phyloP scores from a whole-genome alignment of 2,797 vertebrate species.

The Fringilla coelebs region DNA sequence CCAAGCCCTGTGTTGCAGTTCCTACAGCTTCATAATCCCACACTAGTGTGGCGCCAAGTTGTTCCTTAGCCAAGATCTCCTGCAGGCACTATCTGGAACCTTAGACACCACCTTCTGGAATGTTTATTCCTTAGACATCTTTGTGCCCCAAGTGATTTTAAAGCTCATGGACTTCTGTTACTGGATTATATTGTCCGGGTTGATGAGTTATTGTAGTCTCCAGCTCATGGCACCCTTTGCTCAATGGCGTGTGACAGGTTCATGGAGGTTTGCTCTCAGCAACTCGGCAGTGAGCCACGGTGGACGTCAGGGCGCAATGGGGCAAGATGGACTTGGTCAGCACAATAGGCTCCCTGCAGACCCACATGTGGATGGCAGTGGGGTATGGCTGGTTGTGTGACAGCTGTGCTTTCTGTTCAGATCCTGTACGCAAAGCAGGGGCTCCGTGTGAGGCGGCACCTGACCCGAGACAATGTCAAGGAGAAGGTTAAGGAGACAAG shows the following conservation, averaged over 20 bases:
- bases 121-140: not conserved
- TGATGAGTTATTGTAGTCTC: not conserved
- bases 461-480: slow-evolving; percentile 76
- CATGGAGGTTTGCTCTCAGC: not conserved
- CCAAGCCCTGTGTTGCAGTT: not conserved
- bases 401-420: slow-evolving; percentile 49
- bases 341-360: not conserved
- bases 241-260: not conserved
- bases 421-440: slow-evolving; percentile 83
- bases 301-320: accelerated
- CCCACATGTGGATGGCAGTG: not conserved
- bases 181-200: accelerated
- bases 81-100: not conserved
- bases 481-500: slow-evolving; percentile 79
- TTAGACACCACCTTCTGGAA: not conserved
- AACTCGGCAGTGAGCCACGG: not conserved
- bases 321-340: not conserved
- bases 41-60: not conserved
- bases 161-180: not conserved
- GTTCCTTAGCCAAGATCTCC: not conserved
- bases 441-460: slow-evolving; percentile 66
- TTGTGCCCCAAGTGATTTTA: not conserved
- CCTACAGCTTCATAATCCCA: not conserved
- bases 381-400: accelerated
- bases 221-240: not conserved